A percentile compares a stretch with the other conserved stretches of the same genome.
phyloP scores from a whole-genome alignment of 2,888 invertebrate species.

The Ophioninae sp. region DNA sequence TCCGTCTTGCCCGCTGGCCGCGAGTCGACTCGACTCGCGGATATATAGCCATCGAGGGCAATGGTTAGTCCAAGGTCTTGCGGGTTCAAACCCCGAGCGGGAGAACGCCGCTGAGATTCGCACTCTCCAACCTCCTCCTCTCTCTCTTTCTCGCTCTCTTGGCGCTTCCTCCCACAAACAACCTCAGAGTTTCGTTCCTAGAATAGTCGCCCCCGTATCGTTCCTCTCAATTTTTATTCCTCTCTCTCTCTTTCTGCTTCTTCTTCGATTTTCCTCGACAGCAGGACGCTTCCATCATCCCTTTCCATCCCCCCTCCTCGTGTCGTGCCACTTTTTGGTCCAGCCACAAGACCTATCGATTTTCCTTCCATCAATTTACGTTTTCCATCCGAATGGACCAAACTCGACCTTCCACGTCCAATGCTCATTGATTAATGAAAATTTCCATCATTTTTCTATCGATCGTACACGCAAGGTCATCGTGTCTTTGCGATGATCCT shows the following conservation, averaged over 20 bases:
- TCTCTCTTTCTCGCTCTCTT: too few species aligned
- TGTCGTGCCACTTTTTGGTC: too few species aligned
- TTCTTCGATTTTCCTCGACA: conserved; percentile 39
- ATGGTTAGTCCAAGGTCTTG: conserved; percentile 80
- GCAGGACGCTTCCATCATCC: conserved; percentile 10
- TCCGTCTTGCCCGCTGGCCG: conserved; percentile 70
- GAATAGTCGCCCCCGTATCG: conserved; percentile 72
- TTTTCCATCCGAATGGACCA: not conserved
- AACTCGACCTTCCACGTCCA: not conserved
- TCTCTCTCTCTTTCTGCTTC: conserved; percentile 19
- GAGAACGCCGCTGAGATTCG: conserved; percentile 65
- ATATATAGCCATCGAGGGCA: conserved; percentile 80
- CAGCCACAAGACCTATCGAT: too few species aligned
- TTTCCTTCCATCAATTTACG: not conserved
- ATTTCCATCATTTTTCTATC: too few species aligned
- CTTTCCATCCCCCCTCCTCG: not conserved
- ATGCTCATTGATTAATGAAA: too few species aligned
- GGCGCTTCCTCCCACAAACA: conserved; percentile 48
- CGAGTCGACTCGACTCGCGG: conserved; percentile 74
- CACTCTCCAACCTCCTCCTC: not conserved
- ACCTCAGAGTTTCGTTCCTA: conserved; percentile 72
- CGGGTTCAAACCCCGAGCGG: conserved; percentile 78
- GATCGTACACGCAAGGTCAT: too few species aligned
- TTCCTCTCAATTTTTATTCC: conserved; percentile 42
- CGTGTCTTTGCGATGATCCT: too few species aligned